Percentiles rank a stretch among this genome's conserved stretches.
Evolutionary conservation across 2,113 vertebrate genomes (phyloP).

Genomic region (Hyperopisus bebe): DNA sequence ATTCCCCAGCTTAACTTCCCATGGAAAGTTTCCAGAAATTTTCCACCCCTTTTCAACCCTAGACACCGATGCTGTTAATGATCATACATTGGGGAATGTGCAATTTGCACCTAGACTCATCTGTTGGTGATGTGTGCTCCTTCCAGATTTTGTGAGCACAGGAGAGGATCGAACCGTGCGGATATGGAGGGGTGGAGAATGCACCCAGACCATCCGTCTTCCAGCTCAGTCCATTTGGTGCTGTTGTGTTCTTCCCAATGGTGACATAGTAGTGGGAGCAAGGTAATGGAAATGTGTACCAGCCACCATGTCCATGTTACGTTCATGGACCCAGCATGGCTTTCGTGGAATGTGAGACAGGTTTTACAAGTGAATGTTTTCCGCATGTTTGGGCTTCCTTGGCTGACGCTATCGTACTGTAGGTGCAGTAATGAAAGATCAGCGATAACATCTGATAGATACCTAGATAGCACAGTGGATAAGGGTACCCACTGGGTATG

Average conservation of each 20-base stretch:
- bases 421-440: not conserved
- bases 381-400: not conserved
- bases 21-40: not conserved
- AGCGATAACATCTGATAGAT: not conserved
- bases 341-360: not conserved
- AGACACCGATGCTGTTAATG: not conserved
- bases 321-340: not conserved
- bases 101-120: not conserved
- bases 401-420: not conserved
- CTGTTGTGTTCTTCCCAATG: conserved; percentile 85
- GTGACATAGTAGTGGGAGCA: conserved; percentile 84
- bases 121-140: not conserved
- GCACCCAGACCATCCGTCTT: conserved; percentile 83
- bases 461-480: not conserved
- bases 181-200: conserved; percentile 85
- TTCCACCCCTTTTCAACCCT: not conserved
- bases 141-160: conserved; percentile 86
- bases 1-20: not conserved
- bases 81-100: not conserved
- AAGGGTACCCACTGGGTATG: not conserved
- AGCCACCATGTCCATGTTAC: not conserved
- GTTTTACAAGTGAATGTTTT: not conserved
- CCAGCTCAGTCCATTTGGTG: conserved; percentile 96
- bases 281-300: conserved; percentile 64
- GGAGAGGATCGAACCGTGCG: conserved; percentile 86